Evolutionary conservation across 1,140 invertebrate genomes (phyloP).

Genomic region (Drosophila persimilis): DNA sequence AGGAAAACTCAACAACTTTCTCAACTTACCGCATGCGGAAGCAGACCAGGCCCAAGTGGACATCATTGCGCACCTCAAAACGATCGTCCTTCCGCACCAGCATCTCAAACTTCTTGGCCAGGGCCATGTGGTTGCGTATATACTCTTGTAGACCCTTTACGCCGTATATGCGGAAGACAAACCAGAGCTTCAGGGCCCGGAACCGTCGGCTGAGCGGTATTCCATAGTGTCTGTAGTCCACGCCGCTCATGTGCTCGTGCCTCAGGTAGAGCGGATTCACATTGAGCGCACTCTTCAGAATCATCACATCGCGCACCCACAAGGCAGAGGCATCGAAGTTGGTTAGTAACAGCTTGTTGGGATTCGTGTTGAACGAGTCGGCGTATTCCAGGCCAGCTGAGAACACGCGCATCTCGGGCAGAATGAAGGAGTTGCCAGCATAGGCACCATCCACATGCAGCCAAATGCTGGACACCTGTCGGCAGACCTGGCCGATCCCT

Average conservation of each 20-base stretch:
- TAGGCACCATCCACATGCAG: constrained; percentile 92
- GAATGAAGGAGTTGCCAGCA: constrained; percentile 92
- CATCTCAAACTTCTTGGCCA: constrained; percentile 93
- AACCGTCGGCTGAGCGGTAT: constrained; percentile 94
- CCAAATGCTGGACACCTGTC: constrained; percentile 87
- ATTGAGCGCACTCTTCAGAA: constrained; percentile 92
- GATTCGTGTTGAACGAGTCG: constrained; percentile 96
- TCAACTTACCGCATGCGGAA: constrained; percentile 85
- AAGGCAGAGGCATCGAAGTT: constrained; percentile 96
- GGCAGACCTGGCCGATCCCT: constrained; percentile 92
- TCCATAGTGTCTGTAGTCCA: constrained; percentile 95
- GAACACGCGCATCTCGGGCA: constrained; percentile 90
- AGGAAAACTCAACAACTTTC: too few relatives aligned
- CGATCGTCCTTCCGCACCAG: constrained; percentile 89
- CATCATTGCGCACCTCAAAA: constrained; percentile 94
- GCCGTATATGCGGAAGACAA: constrained; percentile 93
- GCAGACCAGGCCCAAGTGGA: constrained; percentile 89
- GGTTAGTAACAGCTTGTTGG: constrained; percentile 95
- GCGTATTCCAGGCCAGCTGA: constrained; percentile 92
- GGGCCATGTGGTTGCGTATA: constrained; percentile 93
- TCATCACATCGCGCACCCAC: constrained; percentile 93
- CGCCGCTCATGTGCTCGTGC: constrained; percentile 88
- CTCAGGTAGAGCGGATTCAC: constrained; percentile 96
- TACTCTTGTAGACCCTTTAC: constrained; percentile 91
- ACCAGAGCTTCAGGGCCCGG: constrained; percentile 94